A percentile compares a stretch with the other conserved stretches of the same genome.
Evolutionary conservation across 2,797 vertebrate species (phyloP).

Genomic region (Sebastes itinus): DNA sequence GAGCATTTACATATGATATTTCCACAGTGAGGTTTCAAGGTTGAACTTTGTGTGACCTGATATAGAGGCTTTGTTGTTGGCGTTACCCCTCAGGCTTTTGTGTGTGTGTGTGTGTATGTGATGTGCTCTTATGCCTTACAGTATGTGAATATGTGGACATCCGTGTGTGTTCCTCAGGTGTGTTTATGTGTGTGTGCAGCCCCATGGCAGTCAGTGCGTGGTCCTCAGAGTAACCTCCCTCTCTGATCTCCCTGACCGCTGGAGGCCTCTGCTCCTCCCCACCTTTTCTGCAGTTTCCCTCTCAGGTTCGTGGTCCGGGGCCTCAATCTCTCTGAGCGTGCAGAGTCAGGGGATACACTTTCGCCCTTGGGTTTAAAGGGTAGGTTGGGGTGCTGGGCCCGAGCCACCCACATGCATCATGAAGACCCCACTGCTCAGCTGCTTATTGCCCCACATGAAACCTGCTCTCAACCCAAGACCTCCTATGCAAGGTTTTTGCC

Average conservation of each 20-base stretch:
- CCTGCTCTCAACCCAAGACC: slow-evolving; percentile 19
- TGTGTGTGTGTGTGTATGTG: background rate
- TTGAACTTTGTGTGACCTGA: slow-evolving; percentile 65
- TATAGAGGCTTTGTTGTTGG: slow-evolving; percentile 53
- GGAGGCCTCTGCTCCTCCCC: slow-evolving; percentile 53
- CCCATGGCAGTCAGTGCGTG: slow-evolving; percentile 49
- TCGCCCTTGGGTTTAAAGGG: slow-evolving; percentile 37
- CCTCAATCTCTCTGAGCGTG: slow-evolving; percentile 7
- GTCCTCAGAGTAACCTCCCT: slow-evolving; percentile 52
- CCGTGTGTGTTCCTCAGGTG: slow-evolving; percentile 38
- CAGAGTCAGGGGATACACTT: slow-evolving; percentile 27
- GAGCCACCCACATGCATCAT: slow-evolving; percentile 51
- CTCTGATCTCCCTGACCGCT: slow-evolving; percentile 64
- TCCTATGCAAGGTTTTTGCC: slow-evolving; percentile 22
- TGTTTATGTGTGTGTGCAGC: slow-evolving; percentile 45
- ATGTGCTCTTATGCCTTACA: background rate
- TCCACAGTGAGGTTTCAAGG: slow-evolving; percentile 31
- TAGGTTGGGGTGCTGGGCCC: slow-evolving; percentile 27
- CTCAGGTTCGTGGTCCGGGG: slow-evolving; percentile 40
- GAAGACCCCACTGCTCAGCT: slow-evolving; percentile 12
- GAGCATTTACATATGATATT: slow-evolving; percentile 40
- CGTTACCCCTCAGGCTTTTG: slow-evolving; percentile 20
- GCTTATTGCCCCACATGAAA: slow-evolving; percentile 29
- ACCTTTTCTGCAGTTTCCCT: slow-evolving; percentile 31
- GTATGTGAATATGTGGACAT: slow-evolving; percentile 19